Base-by-base conservation (phyloP, 2,888 invertebrate genomes). In the Salpingus planirostris region DNA sequence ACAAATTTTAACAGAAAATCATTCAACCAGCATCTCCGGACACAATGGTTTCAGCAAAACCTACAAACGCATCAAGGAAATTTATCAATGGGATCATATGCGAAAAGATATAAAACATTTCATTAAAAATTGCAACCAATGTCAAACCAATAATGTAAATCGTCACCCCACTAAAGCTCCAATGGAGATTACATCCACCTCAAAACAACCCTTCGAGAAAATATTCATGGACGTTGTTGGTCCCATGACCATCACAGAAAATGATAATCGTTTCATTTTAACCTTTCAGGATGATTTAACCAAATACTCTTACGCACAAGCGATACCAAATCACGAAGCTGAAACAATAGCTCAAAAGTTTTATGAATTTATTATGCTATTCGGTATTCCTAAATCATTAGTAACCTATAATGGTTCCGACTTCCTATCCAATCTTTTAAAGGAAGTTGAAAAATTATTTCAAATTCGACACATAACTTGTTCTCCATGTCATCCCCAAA, bases 71-170 rank as follows among this genome's bases (percentile, higher is more conserved):
- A 43, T 54, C 10, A 47, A 43, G 43, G 27, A 44, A 33, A 32
- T 43, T 8, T 57, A 47, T 32, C 43, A 48, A 31, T 59, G 59
- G 57, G 32, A 33, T 10, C 45, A 40, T 3, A 56, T 60, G 53
- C 55, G 50, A 36, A 36, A 38, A 3, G 52, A 57, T 29, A 54
- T 60, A 4, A 47, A 50, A 41, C 30, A 40, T 29, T 55, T 46
- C 36, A 47, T 59, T 18, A 49, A 50, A 40, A 35, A 15, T 8
- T 60, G 56, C 27, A 42, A 47, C 31, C 42, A 39, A 3, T 60
- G 60, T 34, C 57, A 59, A 45, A 42, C 34, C 26, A 53, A 54
- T 28, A 59, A 57, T 42, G 26, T 39, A 18, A 31, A 34, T 10
- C 30, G 42, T 7, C 40, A 46, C 28, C 42, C 35, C n/a, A 42